Base-by-base conservation (phyloP, 37 sponge, comb jelly and placozoan genomes). In the Beroe forskalii region DNA sequence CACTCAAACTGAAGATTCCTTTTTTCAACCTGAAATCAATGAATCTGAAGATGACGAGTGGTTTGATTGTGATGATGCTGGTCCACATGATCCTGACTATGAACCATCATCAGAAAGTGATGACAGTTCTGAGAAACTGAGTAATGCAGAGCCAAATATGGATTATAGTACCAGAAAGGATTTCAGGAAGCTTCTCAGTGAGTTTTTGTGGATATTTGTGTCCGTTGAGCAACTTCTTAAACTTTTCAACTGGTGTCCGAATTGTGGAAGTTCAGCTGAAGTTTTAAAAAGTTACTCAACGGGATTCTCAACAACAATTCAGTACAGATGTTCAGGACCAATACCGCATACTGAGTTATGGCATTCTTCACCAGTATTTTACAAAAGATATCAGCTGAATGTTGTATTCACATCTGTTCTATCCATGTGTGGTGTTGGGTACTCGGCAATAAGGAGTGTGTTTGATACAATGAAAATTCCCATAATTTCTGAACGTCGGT, bases 381-480 rank as follows among this genome's bases (percentile, higher is more conserved):
- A 63, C 25, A 63, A 63, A 63, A 63, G 66, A 63, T 63, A 63
- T 30, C 66, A 28, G 28, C 20, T 63, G 25, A 63, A 63, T 30
- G 25, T 63, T 63, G 28, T 63, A 24, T 63, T 63, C 25, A 63
- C 66, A 23, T 63, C 66, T 28, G 25, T 30, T 30, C 66, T 63
- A 63, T 28, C 20, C 25, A 24, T 63, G 4, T 63, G 66, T 63
- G 66, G 66, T 28, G 25, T 63, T 30, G 66, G 66, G 20, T 63
- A 63, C 25, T 28, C 66, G 20, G 66, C 66, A 63, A 63, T 63
- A 28, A 24, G 25, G 25, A 30, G 28, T 30, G 66, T 63, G 28
- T 28, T 63, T 24, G 66, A 24, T 28, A 30, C 66, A 63, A 63
- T 63, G 66, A 63, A 63, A 63, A 63, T 63, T 24, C 66, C 66